Conservation (phyloP, 2,797 vertebrate species). For the Rhabdomys pumilio region DNA sequence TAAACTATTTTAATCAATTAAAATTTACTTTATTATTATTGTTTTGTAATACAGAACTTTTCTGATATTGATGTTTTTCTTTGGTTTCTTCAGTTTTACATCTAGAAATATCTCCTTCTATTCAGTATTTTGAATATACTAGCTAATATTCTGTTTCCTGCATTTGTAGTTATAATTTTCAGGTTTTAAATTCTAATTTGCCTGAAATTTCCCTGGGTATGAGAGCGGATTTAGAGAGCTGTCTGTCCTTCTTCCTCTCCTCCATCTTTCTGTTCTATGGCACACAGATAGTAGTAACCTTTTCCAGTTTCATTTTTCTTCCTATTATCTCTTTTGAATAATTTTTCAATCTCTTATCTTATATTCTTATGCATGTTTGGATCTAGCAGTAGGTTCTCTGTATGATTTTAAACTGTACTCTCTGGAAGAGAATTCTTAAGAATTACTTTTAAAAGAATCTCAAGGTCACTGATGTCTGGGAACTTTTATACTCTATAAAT, state of each 20-base stretch:
- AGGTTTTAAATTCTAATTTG: constrained; percentile 31
- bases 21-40: neutral
- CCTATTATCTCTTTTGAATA: neutral
- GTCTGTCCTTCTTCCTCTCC: neutral
- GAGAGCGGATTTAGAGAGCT: neutral
- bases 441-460: neutral
- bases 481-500: neutral
- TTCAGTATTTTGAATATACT: neutral
- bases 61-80: neutral
- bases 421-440: constrained; percentile 8
- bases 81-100: neutral
- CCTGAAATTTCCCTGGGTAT: neutral
- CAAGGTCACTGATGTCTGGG: neutral
- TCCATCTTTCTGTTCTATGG: neutral
- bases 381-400: neutral
- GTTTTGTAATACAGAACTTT: neutral
- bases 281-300: neutral
- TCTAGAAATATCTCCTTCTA: neutral
- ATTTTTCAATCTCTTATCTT: constrained; percentile 8
- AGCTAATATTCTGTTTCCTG: neutral
- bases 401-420: neutral
- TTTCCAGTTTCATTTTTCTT: neutral
- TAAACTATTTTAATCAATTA: neutral
- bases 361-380: neutral
- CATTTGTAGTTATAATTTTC: constrained; percentile 1